These are phyloP conservation scores for Mellilla xanthometata DNA, from an alignment of 2,888 invertebrate species.

Conservation along the genomic window DNA sequence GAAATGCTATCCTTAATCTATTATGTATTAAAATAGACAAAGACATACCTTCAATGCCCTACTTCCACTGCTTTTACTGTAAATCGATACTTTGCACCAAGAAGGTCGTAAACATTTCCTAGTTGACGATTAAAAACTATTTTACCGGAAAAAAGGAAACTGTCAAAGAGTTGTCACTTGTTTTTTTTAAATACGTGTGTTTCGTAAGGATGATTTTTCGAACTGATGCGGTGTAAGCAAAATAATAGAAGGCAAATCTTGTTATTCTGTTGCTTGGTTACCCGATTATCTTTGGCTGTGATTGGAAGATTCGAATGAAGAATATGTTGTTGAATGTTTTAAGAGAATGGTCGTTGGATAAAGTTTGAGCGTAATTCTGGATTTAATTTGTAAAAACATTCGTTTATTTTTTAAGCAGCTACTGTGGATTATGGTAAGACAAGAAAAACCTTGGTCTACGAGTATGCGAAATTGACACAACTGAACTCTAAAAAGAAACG, in stretches of 20 bases:
- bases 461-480: too few species aligned
- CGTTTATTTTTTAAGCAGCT: too few species aligned
- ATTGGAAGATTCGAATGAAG: constrained; percentile 12
- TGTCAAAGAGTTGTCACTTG: constrained; percentile 7
- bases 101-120: constrained; percentile 17
- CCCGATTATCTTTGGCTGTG: constrained; percentile 21
- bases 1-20: constrained; percentile 20
- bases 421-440: too few species aligned
- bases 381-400: too few species aligned
- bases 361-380: too few species aligned
- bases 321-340: not conserved
- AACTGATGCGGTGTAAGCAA: constrained; percentile 6
- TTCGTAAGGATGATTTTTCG: not conserved
- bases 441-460: too few species aligned
- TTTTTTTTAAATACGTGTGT: constrained; percentile 8
- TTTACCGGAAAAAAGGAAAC: constrained; percentile 6
- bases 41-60: constrained; percentile 41
- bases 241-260: constrained; percentile 29
- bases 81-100: constrained; percentile 62
- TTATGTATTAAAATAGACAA: constrained; percentile 36
- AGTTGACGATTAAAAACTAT: not conserved
- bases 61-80: constrained; percentile 38
- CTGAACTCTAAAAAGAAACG: too few species aligned
- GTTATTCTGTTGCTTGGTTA: constrained; percentile 66
- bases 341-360: too few species aligned